Evolutionary conservation across 2,797 vertebrate species (phyloP).

Genomic region (Diceros bicornis): DNA sequence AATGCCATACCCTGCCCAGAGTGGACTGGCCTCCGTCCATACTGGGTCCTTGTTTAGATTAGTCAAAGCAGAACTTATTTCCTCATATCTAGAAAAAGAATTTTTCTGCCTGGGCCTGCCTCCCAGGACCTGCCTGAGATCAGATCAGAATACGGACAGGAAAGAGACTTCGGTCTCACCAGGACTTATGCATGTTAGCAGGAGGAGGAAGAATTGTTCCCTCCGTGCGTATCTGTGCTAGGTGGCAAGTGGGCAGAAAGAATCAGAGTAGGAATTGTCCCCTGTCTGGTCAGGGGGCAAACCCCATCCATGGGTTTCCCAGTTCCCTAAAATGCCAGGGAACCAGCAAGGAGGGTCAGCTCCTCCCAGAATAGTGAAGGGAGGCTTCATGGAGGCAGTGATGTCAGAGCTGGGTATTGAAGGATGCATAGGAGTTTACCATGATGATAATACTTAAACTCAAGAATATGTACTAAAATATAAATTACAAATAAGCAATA

Average conservation of each 20-base stretch:
- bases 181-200: neutral
- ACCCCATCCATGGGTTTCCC: neutral
- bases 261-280: neutral
- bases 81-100: constrained; percentile 68
- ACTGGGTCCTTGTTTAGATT: constrained; percentile 58
- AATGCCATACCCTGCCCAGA: neutral
- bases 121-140: constrained; percentile 39
- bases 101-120: constrained; percentile 63
- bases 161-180: neutral
- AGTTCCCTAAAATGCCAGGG: neutral
- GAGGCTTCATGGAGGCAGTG: neutral
- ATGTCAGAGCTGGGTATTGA: neutral
- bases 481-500: neutral
- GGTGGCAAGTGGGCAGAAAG: neutral
- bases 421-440: neutral
- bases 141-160: constrained; percentile 25
- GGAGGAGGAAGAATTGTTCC: neutral
- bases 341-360: neutral
- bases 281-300: neutral
- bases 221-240: neutral
- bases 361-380: neutral
- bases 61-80: constrained; percentile 63
- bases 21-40: neutral
- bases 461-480: neutral
- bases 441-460: neutral